These are phyloP conservation scores for Lacerta agilis DNA, from an alignment of 2,797 vertebrate species.

Conservation along the genomic window DNA sequence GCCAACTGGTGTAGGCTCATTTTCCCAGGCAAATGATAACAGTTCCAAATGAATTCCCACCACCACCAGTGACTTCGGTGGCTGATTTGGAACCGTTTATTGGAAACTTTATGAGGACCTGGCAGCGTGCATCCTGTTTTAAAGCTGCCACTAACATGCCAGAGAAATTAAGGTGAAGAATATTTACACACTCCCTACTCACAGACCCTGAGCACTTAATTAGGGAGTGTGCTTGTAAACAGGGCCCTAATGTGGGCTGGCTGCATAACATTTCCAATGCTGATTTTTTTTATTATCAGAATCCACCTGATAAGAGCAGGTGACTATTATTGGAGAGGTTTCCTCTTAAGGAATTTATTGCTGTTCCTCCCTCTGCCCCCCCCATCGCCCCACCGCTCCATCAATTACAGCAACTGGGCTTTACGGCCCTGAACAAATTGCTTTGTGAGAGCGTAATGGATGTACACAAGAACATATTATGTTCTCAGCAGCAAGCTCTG, in stretches of 20 bases:
- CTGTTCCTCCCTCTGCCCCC: constrained; percentile 29
- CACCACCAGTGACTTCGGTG: background rate
- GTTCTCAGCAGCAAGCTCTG: constrained; percentile 26
- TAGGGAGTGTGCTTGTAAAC: background rate
- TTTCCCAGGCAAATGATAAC: background rate
- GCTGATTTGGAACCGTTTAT: background rate
- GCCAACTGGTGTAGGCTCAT: background rate
- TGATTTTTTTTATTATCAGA: constrained; percentile 46
- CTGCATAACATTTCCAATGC: constrained; percentile 42
- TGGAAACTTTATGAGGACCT: background rate
- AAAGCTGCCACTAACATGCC: background rate
- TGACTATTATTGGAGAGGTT: constrained; percentile 10
- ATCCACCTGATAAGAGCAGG: constrained; percentile 29
- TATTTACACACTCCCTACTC: fast-evolving
- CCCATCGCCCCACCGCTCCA: constrained; percentile 40
- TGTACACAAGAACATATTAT: constrained; percentile 34
- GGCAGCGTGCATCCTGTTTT: background rate
- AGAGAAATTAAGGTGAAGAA: constrained; percentile 1
- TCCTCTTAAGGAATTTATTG: constrained; percentile 52
- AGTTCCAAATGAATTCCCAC: background rate
- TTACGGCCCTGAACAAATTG: constrained; percentile 50
- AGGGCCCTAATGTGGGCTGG: constrained; percentile 28
- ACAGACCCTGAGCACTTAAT: constrained; percentile 19
- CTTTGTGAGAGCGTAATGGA: constrained; percentile 52
- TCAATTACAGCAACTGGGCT: constrained; percentile 58